These are phyloP conservation scores for Plodia interpunctella DNA, from an alignment of 1,140 invertebrate genomes.

Conservation along the genomic window DNA sequence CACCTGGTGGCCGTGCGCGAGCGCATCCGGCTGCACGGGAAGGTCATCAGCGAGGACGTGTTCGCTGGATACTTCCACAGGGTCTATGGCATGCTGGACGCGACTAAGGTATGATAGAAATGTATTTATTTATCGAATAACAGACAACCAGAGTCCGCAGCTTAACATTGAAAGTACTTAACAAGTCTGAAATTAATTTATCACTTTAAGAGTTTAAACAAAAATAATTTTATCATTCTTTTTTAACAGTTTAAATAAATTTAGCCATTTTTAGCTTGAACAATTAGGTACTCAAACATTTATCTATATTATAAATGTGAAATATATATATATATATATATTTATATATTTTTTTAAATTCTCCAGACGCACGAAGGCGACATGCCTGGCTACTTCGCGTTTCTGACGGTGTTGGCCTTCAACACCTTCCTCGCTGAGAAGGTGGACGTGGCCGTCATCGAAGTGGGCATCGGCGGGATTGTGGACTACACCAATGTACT, in stretches of 20 bases:
- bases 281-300: too few species aligned
- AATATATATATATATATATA: too few species aligned
- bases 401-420: constrained; percentile 94
- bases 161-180: too few species aligned
- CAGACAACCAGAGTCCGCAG: too few species aligned
- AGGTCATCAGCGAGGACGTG: constrained; percentile 82
- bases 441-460: constrained; percentile 95
- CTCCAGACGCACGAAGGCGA: constrained; percentile 79
- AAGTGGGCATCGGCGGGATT: constrained; percentile 98
- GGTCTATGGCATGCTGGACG: constrained; percentile 79
- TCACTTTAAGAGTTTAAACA: too few species aligned
- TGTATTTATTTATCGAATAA: too few species aligned
- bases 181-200: too few species aligned
- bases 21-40: constrained; percentile 92
- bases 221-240: too few species aligned
- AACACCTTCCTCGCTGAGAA: constrained; percentile 92
- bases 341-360: too few species aligned
- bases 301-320: too few species aligned
- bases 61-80: constrained; percentile 92
- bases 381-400: constrained; percentile 97
- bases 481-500: constrained; percentile 97
- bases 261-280: too few species aligned
- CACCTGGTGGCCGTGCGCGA: constrained; percentile 96
- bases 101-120: constrained; percentile 36
- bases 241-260: too few species aligned